Base-by-base conservation (phyloP, 2,888 invertebrate species). In the Siphlonurus alternatus region DNA sequence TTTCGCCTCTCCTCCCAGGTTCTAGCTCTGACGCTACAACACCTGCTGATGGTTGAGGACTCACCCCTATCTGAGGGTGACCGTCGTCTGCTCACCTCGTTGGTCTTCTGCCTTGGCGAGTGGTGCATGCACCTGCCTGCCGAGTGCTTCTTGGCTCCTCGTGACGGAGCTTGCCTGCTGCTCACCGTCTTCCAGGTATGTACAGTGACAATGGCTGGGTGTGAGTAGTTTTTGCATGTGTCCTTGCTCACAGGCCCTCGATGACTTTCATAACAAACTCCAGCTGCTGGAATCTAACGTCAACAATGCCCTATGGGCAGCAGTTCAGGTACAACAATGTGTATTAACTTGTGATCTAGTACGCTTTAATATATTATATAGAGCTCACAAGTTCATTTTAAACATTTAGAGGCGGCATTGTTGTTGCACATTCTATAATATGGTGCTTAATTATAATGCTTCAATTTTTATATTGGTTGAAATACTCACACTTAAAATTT, bases 71-170 rank as follows among this genome's bases (percentile, higher is more conserved):
- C 59, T 23, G 64, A 64, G 3, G 64, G 59, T 23, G 64, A 64
- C 7, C 61, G 64, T 18, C 83, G 89, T 65, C 76, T 93, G 64
- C 82, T 89, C 18, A 86, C 89, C 25, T 88, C 93, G 0, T 79
- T 95, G 69, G 81, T 96, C 71, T 83, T 95, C 64, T 92, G 93
- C 73, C 79, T 97, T 66, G 93, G 93, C 0, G 95, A 96, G 76
- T 95, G 94, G 86, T 93, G 93, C 64, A 93, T 96, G 83, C 82
- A 87, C 61, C 83, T 95, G 65, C 81, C 81, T 0, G 70, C 77
- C 25, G 68, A 73, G 18, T 71, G 71, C 24, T 70, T 75, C n/a
- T 68, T 72, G 7, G 67, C 69, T 25, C 67, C 70, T 10, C 66
- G 71, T 64, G 73, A 78, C 64, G 78, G 75, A 23, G 78, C 78